phyloP scores from a whole-genome alignment of 2,113 vertebrate species.

The Chaenocephalus aceratus region DNA sequence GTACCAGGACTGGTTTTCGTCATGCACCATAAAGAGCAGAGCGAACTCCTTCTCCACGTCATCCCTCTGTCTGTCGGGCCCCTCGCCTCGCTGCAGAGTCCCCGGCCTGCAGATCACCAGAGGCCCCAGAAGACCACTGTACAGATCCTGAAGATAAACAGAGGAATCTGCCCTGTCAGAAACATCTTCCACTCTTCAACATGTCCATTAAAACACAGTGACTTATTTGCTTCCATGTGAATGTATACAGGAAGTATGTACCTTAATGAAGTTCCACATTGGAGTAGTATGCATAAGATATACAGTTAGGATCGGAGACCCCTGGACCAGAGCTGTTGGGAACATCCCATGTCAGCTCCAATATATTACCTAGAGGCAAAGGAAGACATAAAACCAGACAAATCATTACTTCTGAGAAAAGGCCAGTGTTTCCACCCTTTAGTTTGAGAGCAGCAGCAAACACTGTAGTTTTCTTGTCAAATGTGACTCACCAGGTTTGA shows the following conservation, averaged over 20 bases:
- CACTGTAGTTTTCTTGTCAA: not conserved
- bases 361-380: conserved; percentile 84
- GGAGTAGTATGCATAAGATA: conserved; percentile 93
- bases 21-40: conserved; percentile 92
- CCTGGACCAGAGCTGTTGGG: conserved; percentile 90
- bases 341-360: conserved; percentile 89
- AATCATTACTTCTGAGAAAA: not conserved
- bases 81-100: conserved; percentile 67
- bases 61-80: conserved; percentile 78
- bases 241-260: conserved; percentile 56
- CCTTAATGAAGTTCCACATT: conserved; percentile 91
- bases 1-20: conserved; percentile 97
- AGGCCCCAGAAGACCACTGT: conserved; percentile 93
- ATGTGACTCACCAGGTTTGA: conserved; percentile 86
- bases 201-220: not conserved
- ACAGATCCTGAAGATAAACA: conserved; percentile 86
- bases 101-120: conserved; percentile 92
- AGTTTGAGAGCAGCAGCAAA: not conserved
- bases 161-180: not conserved
- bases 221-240: conserved; percentile 8
- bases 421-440: not conserved
- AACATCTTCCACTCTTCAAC: not conserved
- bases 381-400: not conserved
- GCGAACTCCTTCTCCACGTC: conserved; percentile 92
- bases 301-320: conserved; percentile 91